phyloP scores from a whole-genome alignment of 2,113 vertebrate species.

The Brachypodius melanocephalos region DNA sequence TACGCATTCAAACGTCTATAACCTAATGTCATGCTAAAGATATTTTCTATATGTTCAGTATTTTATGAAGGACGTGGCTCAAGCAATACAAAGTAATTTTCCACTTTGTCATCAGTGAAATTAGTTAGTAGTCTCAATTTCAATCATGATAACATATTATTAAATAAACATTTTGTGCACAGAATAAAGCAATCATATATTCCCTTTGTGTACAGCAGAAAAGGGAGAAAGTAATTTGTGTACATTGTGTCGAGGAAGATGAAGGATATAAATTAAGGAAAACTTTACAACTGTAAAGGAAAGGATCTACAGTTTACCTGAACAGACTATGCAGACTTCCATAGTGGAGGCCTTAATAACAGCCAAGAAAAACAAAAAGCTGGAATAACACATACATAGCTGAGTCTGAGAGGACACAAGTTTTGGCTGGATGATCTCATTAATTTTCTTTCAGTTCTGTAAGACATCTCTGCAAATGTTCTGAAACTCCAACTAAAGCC shows the following conservation, averaged over 20 bases:
- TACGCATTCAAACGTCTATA: not conserved
- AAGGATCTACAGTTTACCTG: not conserved
- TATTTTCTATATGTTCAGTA: not conserved
- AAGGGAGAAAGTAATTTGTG: not conserved
- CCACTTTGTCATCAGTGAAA: not conserved
- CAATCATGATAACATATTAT: not conserved
- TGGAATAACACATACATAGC: not conserved
- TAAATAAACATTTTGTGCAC: not conserved
- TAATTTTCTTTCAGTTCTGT: not conserved
- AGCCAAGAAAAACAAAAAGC: not conserved
- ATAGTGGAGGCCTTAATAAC: not conserved
- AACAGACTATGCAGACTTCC: not conserved
- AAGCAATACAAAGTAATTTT: not conserved
- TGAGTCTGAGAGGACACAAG: not conserved
- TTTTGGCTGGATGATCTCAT: not conserved
- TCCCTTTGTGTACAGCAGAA: not conserved
- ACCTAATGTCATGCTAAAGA: not conserved
- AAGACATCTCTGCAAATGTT: not conserved
- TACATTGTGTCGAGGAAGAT: not conserved
- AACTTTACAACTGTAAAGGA: not conserved
- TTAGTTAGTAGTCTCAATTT: not conserved
- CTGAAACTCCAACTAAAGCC: not conserved
- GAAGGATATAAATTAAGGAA: not conserved
- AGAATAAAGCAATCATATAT: not conserved
- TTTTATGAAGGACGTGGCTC: not conserved